Evolutionary conservation across 2,797 vertebrate genomes (phyloP).

Genomic region (Coccyzus lansbergi): DNA sequence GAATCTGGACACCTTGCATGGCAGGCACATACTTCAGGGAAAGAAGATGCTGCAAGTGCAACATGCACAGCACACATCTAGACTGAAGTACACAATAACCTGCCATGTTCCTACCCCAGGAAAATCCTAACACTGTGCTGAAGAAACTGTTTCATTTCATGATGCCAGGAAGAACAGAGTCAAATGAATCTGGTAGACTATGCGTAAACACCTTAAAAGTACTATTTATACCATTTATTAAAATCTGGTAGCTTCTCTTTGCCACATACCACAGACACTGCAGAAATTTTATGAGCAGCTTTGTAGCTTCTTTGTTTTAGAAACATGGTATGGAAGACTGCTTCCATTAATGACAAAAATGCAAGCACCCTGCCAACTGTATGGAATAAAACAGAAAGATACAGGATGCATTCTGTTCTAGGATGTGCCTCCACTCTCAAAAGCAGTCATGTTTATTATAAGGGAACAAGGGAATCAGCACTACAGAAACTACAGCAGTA

Average conservation of each 20-base stretch:
- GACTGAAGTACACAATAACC: rapidly evolving
- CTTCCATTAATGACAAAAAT: too few species aligned
- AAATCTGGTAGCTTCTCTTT: neutral
- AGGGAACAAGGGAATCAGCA: neutral
- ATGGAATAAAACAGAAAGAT: neutral
- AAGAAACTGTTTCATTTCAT: neutral
- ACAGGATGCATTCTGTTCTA: neutral
- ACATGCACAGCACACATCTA: rapidly evolving
- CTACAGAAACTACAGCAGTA: neutral
- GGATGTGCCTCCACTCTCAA: neutral
- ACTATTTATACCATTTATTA: neutral
- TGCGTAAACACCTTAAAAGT: neutral
- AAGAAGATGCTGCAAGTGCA: neutral
- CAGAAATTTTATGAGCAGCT: neutral
- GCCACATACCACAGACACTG: neutral
- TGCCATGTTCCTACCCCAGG: neutral
- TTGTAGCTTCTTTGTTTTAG: neutral
- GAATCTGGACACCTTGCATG: neutral
- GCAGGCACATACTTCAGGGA: neutral
- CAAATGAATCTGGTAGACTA: neutral
- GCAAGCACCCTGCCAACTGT: neutral
- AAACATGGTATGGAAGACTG: neutral
- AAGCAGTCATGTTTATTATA: neutral
- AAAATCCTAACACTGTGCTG: neutral
- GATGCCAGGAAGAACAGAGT: neutral